A percentile compares a stretch with the other conserved stretches of the same genome.
These are phyloP conservation scores for Caranx melampygus DNA, from an alignment of 2,113 vertebrate species.

Conservation along the genomic window DNA sequence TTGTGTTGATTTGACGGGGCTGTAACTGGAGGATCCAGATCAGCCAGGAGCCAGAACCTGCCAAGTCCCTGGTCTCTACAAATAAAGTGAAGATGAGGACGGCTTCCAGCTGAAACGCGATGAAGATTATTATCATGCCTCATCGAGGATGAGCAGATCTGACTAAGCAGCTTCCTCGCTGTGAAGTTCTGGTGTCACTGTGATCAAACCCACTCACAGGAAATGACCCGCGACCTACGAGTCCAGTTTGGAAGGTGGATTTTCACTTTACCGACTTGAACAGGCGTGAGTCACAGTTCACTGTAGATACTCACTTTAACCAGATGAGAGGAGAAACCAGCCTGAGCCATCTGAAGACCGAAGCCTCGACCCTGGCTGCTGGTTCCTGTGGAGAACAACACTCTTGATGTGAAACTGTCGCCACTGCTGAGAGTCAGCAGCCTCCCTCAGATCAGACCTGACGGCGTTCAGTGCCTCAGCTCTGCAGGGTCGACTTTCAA, in stretches of 20 bases:
- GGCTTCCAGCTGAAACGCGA: not conserved
- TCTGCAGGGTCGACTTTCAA: no score
- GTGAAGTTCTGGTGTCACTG: not conserved
- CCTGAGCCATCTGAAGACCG: conserved; percentile 97
- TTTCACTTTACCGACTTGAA: not conserved
- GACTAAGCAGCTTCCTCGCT: no score
- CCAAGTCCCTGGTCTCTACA: not conserved
- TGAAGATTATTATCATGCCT: not conserved
- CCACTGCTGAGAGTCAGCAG: not conserved
- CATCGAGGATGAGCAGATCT: not conserved
- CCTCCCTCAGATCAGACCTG: not conserved
- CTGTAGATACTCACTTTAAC: conserved; percentile 88
- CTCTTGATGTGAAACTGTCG: not conserved
- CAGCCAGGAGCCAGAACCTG: not conserved
- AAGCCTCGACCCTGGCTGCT: conserved; percentile 93
- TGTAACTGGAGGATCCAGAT: not conserved
- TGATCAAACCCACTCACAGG: not conserved
- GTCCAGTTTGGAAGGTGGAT: not conserved
- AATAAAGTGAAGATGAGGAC: not conserved
- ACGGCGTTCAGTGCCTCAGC: no score
- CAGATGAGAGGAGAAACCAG: conserved; percentile 95
- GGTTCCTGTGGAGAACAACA: conserved; percentile 84
- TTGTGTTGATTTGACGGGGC: not conserved
- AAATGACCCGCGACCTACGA: not conserved
- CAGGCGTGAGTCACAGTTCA: no score